Evolutionary conservation across 2,113 vertebrate genomes (phyloP), one percentile per base, ranked within the genome.

Genomic region (Oncorhynchus kisutch): DNA sequence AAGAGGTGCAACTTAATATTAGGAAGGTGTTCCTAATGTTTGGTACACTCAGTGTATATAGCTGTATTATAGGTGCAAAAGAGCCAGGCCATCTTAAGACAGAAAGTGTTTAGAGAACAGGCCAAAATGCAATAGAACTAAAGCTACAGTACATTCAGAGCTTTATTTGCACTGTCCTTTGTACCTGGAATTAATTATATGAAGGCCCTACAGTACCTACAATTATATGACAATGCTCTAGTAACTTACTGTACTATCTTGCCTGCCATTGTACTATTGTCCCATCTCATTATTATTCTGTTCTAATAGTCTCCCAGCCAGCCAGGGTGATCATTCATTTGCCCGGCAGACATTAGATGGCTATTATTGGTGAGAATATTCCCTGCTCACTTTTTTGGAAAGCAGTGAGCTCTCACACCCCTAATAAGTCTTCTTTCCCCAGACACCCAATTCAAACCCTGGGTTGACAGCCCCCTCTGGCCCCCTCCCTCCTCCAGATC

Each of bases 381-480:
- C 6, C 16, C 45, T 13, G 51, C 74, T 74, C 45, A 76, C 74
- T 54, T 67, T 68, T 60, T 34, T 22, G 24, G 51, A 69, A 75
- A 78, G 78, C 66, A 73, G 73, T 83, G 14, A 49, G 45, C 22
- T 16, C 34, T 78, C 72, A 82, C 77, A 82, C 67, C 45, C 14
- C 24, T 69, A 68, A 34, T 69, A 45, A 45, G 20, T 45, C 70
- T 73, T 48, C 71, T 39, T 25, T 57, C n/a, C 18, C 27, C 31
- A 49, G 68, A 60, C 59, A 49, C 54, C 48, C 13, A 65, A 31
- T 18, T 80, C 74, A 8, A 76, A 80, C 70, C 74, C 65, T 64
- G 81, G 79, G 74, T 83, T 81, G 68, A 76, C 71, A 45, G 76
- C 70, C 77, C 75, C 5, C 51, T 54, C 51, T 54, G 51, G 79